Evolutionary conservation across 2,888 invertebrate species (phyloP).

Genomic region (Ceratothoa steindachneri): DNA sequence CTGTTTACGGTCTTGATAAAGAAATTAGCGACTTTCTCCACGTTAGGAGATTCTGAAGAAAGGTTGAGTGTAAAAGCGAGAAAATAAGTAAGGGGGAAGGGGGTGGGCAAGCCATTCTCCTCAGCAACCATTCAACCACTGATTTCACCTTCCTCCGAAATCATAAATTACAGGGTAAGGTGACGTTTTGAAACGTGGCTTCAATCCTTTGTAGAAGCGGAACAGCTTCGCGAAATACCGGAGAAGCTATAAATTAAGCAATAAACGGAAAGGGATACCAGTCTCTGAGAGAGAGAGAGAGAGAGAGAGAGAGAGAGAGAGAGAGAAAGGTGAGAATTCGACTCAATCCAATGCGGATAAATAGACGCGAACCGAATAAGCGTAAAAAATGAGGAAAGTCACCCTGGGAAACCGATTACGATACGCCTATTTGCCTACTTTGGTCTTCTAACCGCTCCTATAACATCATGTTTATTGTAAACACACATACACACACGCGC

Average conservation of each 20-base stretch:
- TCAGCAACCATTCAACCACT: no score
- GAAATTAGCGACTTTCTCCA: no score
- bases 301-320: not conserved
- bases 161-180: not conserved
- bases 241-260: no score
- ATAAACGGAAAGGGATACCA: no score
- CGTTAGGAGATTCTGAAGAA: no score
- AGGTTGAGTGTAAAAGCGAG: no score
- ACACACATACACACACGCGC: no score
- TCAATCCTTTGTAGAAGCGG: not conserved
- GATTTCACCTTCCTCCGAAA: not conserved
- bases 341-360: not conserved
- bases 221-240: not conserved
- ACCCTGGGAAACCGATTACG: not conserved
- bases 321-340: not conserved
- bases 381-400: not conserved
- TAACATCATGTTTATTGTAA: no score
- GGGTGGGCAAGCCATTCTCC: no score
- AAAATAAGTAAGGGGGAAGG: no score
- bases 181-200: not conserved
- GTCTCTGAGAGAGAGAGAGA: not conserved
- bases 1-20: no score
- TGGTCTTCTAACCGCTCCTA: no score
- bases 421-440: not conserved
- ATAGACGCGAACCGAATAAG: not conserved